Evolutionary conservation across 53 echinoderm and acorn worm species (phyloP), one percentile per base, ranked within the genome.

Genomic region (Stichopus horrens): DNA sequence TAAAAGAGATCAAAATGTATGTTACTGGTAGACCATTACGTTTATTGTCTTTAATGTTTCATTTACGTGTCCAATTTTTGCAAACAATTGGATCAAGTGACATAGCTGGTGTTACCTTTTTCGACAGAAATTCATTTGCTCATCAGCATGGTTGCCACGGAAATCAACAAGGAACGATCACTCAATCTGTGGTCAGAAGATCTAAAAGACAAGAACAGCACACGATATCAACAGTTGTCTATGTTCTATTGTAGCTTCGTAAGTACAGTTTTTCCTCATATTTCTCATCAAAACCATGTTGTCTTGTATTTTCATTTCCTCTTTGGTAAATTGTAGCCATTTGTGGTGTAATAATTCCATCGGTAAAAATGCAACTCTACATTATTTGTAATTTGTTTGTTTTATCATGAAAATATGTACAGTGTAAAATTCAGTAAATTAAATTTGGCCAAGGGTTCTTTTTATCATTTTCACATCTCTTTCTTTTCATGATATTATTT

Each of bases 171-270:
- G 8, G 54, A 79, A 19, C 9, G 4, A 0, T 9, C 10, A 51
- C 20, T 53, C 16, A 54, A 53, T 18, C 14, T 51, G 9, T 55
- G 56, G 56, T 78, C 56, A 14, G 51, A 23, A n/a, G 79, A 6
- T 10, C 79, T 79, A 11, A n/a, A 9, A 53, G 54, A 79, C 7
- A 79, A 51, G 18, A 18, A 2, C 6, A 79, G 79, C 19, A 5
- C 14, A 53, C 52, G 79, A 18, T 79, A 52, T 52, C 56, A 9
- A 14, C 14, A 54, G 55, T 14, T 53, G 11, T 79, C 79, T 4
- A 53, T 11, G 9, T 79, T 79, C 53, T 53, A 52, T 5, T 79
- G 79, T 53, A 79, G 79, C 5, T 79, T 79, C 54, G 79, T 79
- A 19, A 55, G 79, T 51, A 18, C 53, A 52, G 23, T 9, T 13